phyloP scores from a whole-genome alignment of 2,888 invertebrate genomes.

The Noctua fimbriata region DNA sequence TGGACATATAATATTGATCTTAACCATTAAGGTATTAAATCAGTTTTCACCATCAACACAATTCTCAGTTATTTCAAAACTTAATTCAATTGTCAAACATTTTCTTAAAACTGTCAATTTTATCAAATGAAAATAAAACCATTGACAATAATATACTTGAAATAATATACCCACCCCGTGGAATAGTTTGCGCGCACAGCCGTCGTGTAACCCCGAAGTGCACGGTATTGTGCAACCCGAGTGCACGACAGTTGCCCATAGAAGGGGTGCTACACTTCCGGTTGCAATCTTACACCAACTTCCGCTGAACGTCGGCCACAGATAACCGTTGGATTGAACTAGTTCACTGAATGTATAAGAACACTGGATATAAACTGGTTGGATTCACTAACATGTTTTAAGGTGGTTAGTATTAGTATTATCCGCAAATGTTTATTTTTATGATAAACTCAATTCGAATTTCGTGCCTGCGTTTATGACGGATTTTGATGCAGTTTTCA shows the following conservation, averaged over 20 bases:
- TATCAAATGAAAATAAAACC: not conserved
- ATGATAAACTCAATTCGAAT: not conserved
- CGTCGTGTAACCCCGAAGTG: slow-evolving; percentile 41
- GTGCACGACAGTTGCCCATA: slow-evolving; percentile 69
- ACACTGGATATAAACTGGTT: slow-evolving; percentile 10
- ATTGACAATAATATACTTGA: not conserved
- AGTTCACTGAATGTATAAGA: slow-evolving; percentile 40
- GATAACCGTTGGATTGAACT: slow-evolving; percentile 56
- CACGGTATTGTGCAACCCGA: slow-evolving; percentile 72
- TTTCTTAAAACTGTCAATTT: not conserved
- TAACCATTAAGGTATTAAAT: not conserved
- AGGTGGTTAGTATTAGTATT: not conserved
- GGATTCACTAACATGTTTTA: not conserved
- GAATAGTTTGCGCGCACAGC: slow-evolving; percentile 25
- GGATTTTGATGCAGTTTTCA: not conserved
- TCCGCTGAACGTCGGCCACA: slow-evolving; percentile 73
- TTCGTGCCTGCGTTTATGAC: not conserved
- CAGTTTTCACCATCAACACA: not conserved
- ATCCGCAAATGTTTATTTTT: not conserved
- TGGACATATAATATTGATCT: not conserved
- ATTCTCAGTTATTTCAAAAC: not conserved
- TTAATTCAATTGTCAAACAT: not conserved
- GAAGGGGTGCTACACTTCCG: slow-evolving; percentile 83
- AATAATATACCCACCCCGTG: not conserved
- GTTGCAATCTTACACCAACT: slow-evolving; percentile 87